phyloP scores from a whole-genome alignment of 2,888 invertebrate species.

The Perithous albicinctus region DNA sequence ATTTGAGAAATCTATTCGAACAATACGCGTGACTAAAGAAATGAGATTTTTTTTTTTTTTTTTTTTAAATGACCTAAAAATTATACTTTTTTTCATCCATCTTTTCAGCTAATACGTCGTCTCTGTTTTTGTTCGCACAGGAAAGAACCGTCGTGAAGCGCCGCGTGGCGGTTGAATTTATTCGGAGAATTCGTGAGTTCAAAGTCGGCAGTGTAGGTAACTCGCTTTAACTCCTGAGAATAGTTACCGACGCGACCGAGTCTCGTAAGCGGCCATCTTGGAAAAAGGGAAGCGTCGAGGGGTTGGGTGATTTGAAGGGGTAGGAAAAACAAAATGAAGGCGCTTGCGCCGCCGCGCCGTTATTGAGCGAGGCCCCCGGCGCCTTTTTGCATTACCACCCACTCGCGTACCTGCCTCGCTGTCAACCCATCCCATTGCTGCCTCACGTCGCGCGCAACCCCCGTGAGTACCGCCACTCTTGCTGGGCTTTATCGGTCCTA shows the following conservation, averaged over 20 bases:
- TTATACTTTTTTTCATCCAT: not conserved
- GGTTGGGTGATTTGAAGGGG: conserved; percentile 64
- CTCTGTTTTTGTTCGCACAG: conserved; percentile 37
- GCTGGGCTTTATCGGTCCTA: conserved; percentile 45
- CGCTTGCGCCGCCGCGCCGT: conserved; percentile 83
- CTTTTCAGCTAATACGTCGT: not conserved
- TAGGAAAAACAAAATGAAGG: conserved; percentile 85
- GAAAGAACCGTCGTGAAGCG: conserved; percentile 64
- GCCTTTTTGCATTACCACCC: conserved; percentile 83
- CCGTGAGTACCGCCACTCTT: conserved; percentile 58
- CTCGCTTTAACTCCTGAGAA: conserved; percentile 68
- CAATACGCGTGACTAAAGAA: too few relatives aligned
- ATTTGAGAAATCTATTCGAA: too few relatives aligned
- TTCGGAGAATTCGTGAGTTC: conserved; percentile 25
- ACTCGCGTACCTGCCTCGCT: conserved; percentile 64
- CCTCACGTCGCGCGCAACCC: conserved; percentile 63
- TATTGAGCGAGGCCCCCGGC: conserved; percentile 83
- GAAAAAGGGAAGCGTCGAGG: conserved; percentile 81
- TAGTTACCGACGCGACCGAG: conserved; percentile 76
- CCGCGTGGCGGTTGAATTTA: conserved; percentile 62
- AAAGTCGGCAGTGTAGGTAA: conserved; percentile 67
- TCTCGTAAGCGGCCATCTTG: conserved; percentile 80
- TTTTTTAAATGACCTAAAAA: too few relatives aligned
- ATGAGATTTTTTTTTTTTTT: not conserved
- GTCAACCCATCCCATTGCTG: conserved; percentile 72